Base-by-base conservation (phyloP, 2,797 vertebrate genomes). In the Eulemur albifrons region DNA sequence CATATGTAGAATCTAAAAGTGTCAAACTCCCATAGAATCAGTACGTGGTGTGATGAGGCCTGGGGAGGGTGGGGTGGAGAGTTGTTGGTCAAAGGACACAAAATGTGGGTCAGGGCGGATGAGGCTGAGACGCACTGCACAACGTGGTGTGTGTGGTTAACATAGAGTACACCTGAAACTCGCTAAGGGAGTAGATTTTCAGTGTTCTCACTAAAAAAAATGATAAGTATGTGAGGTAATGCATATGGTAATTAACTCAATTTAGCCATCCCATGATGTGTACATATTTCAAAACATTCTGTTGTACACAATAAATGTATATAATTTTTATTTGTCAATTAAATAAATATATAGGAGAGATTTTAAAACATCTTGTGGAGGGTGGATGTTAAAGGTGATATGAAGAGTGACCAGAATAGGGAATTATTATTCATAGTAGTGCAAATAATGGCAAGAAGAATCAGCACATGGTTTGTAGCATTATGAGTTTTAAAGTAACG, bases 391-490 rank as follows among this genome's bases (percentile, higher is more conserved):
- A 63, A 40, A 32, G 13, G 8, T 6, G 8, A 23, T 10, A 7
- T 14, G 32, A 65, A 54, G 2, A 11, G 45, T 54, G 59, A 76
- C 70, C 45, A 21, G 45, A 54, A 11, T 3, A 48, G 32, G 38
- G 18, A 12, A 59, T 59, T 25, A 59, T 59, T 59, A 57, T 57
- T 57, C 23, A 13, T 23, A 67, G 3, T 5, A 20, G 5, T 2
- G 8, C 48, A 2, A 38, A 59, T 8, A 14, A 77, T 23, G 15
- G 52, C 0, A 4, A 65, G 43, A 15, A 52, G 2, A 40, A 35
- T 0, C 0, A 7, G 14, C 11, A 3, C 1, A 0, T 12, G 23
- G 23, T 21, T 67, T 20, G 38, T 43, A 27, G 25, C 38, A 10
- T 54, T 1, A 1, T 23, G 10, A 38, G 48, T 48, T 69, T 86